phyloP scores from a whole-genome alignment of 1,140 invertebrate genomes.

The Zaprionus inermis region DNA sequence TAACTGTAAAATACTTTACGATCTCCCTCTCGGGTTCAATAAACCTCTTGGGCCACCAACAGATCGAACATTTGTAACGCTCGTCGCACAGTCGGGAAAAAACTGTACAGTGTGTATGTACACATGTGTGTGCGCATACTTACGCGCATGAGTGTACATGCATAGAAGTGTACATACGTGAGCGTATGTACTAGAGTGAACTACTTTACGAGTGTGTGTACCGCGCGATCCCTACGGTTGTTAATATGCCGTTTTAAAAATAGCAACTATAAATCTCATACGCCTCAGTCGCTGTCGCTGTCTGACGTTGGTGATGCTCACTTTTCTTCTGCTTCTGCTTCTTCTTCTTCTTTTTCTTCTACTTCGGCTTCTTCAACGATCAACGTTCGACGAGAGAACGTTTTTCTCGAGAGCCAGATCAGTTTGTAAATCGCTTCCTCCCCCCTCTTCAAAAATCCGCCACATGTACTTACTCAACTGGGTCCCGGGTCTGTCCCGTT shows the following conservation, averaged over 20 bases:
- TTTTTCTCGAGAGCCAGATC: not conserved
- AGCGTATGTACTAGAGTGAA: constrained; percentile 11
- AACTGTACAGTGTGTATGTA: constrained; percentile 1
- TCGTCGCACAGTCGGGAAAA: not conserved
- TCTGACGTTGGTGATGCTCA: constrained; percentile 11
- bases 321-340: constrained; percentile 43
- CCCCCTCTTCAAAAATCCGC: constrained; percentile 33
- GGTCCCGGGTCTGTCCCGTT: no score
- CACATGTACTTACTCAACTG: constrained; percentile 66
- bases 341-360: no score
- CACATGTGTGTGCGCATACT: not conserved
- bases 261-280: constrained; percentile 78
- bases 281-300: constrained; percentile 48
- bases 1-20: not conserved
- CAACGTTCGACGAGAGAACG: constrained; percentile 7
- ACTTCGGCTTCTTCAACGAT: not conserved
- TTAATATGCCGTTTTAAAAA: constrained; percentile 78
- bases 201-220: constrained; percentile 31
- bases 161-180: constrained; percentile 4
- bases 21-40: constrained; percentile 18
- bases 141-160: not conserved
- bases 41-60: constrained; percentile 10
- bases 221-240: constrained; percentile 65
- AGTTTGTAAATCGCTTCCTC: constrained; percentile 34
- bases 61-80: constrained; percentile 30